phyloP scores from a whole-genome alignment of 2,797 vertebrate genomes.

The Enoplosus armatus region DNA sequence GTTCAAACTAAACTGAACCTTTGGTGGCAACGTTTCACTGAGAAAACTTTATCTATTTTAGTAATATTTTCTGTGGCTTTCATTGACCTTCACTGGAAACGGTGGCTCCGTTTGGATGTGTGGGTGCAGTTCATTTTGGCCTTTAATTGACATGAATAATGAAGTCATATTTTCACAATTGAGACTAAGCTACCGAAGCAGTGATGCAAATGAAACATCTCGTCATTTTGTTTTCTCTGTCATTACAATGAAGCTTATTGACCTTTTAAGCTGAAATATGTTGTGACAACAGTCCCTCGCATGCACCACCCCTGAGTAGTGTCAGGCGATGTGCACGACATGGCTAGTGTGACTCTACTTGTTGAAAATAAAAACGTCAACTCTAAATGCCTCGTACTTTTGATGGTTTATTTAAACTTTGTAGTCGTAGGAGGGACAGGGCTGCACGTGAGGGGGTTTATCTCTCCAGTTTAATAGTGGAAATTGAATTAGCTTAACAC shows the following conservation, averaged over 20 bases:
- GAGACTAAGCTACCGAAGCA: slow-evolving; percentile 9
- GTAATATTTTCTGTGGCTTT: background rate
- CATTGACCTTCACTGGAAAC: background rate
- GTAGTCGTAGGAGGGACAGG: background rate
- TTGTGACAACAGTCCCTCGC: slow-evolving; percentile 29
- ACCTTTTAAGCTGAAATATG: slow-evolving; percentile 62
- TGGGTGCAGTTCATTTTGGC: background rate
- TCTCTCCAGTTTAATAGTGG: background rate
- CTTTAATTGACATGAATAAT: slow-evolving; percentile 44
- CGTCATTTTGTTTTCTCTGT: slow-evolving; percentile 34
- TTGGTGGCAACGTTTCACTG: background rate
- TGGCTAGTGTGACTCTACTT: background rate
- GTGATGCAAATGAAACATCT: slow-evolving; percentile 24
- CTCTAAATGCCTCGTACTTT: background rate
- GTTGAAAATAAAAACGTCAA: slow-evolving; percentile 46
- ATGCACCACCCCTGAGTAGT: slow-evolving; percentile 7
- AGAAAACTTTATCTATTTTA: background rate
- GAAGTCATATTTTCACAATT: slow-evolving; percentile 28
- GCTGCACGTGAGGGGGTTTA: background rate
- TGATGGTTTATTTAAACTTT: slow-evolving; percentile 31
- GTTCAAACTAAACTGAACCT: background rate
- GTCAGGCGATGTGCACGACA: background rate
- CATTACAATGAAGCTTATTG: slow-evolving; percentile 37
- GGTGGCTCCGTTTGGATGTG: background rate
- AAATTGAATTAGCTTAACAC: slow-evolving; percentile 8